Evolutionary conservation across 2,888 invertebrate genomes (phyloP).

Genomic region (Aelia acuminata): DNA sequence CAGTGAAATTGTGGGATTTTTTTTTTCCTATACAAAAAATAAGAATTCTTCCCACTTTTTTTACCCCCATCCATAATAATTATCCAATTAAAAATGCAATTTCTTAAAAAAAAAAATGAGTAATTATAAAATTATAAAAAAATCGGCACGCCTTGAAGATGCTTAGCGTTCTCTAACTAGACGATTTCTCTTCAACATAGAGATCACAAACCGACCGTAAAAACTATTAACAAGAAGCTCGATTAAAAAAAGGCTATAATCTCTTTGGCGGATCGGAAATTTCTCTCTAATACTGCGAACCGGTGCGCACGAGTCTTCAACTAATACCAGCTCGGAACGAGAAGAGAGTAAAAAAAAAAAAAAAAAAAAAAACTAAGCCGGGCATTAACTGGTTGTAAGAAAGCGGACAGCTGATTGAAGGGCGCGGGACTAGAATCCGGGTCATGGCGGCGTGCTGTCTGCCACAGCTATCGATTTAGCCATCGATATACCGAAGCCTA

Average conservation of each 20-base stretch:
- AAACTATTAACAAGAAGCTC: background rate
- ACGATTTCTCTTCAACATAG: background rate
- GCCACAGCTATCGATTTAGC: background rate
- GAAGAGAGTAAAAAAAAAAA: background rate
- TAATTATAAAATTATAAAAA: too few relatives aligned
- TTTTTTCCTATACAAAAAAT: too few relatives aligned
- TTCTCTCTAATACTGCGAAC: slow-evolving; percentile 12
- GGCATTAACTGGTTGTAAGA: background rate
- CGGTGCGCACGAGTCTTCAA: background rate
- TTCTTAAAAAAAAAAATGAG: too few relatives aligned
- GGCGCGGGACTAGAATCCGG: background rate
- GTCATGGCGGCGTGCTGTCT: slow-evolving; percentile 4
- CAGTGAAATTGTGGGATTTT: too few relatives aligned
- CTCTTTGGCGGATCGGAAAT: background rate
- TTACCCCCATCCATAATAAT: too few relatives aligned
- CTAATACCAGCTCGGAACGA: background rate
- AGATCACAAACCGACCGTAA: background rate
- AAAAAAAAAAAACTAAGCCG: background rate
- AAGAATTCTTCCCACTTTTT: too few relatives aligned
- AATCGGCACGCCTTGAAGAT: background rate
- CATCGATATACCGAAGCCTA: background rate
- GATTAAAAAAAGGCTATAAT: background rate
- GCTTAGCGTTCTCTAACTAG: background rate
- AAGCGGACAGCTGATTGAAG: background rate
- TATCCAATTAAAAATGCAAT: too few relatives aligned